Evolutionary conservation across 2,797 vertebrate species (phyloP).

Genomic region (Spinibarbus caldwelli): DNA sequence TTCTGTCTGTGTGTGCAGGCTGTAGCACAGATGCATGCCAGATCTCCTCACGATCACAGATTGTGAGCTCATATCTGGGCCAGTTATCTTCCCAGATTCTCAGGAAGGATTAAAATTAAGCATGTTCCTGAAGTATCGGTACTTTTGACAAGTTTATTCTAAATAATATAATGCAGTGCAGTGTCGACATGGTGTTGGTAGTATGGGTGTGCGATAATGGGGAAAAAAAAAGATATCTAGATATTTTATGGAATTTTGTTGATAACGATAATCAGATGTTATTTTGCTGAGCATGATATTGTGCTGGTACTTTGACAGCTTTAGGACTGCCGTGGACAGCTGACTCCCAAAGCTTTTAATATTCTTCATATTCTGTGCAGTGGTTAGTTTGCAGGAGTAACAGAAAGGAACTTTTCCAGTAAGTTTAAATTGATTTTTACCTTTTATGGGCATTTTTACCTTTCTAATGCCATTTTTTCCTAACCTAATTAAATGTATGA

Average conservation of each 20-base stretch:
- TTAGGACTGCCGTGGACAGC: background rate
- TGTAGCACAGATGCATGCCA: background rate
- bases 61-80: background rate
- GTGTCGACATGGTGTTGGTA: background rate
- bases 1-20: background rate
- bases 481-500: background rate
- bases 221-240: too few species aligned
- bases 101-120: background rate
- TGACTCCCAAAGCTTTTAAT: background rate
- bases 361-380: background rate
- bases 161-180: background rate
- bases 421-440: background rate
- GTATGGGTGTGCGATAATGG: background rate
- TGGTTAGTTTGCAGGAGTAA: background rate
- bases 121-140: background rate
- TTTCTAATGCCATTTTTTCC: too few species aligned
- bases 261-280: background rate
- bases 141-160: background rate
- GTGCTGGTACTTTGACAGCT: background rate
- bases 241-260: background rate
- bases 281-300: too few species aligned
- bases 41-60: slow-evolving; percentile 18
- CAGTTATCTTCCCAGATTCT: background rate
- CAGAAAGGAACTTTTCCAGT: background rate
- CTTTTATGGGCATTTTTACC: background rate